A percentile compares a stretch with the other conserved stretches of the same genome.
Conservation (phyloP, 2,797 vertebrate species). For the Cephalopachus bancanus region DNA sequence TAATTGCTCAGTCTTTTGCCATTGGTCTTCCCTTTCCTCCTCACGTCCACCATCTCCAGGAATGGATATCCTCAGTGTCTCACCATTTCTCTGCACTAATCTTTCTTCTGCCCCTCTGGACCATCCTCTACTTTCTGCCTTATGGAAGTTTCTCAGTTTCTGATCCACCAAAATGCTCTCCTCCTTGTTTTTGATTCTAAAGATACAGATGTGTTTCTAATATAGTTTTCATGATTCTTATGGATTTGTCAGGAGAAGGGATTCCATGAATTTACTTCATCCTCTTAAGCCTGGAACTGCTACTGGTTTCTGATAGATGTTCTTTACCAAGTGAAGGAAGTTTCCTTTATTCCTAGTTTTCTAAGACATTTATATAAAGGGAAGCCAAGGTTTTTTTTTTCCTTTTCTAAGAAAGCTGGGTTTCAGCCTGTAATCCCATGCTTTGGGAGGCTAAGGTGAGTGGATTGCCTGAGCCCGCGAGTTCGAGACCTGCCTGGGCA, state of each 20-base stretch:
- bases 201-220: not conserved
- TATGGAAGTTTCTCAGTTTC: conserved; percentile 1
- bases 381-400: not conserved
- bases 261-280: not conserved
- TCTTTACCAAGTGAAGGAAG: not conserved
- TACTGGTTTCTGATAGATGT: not conserved
- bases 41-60: not conserved
- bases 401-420: no score
- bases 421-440: not conserved
- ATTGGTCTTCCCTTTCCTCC: not conserved
- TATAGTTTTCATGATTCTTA: not conserved
- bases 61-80: not conserved
- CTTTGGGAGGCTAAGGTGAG: no score
- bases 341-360: conserved; percentile 37
- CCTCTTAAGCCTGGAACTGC: not conserved
- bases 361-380: not conserved
- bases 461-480: no score
- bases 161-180: not conserved
- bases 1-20: not conserved
- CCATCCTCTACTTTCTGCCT: not conserved
- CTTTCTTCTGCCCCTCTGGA: not conserved
- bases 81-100: not conserved
- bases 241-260: not conserved
- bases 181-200: not conserved
- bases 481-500: no score